Evolutionary conservation across 2,797 vertebrate genomes (phyloP).

Genomic region (Acanthiza pusilla): DNA sequence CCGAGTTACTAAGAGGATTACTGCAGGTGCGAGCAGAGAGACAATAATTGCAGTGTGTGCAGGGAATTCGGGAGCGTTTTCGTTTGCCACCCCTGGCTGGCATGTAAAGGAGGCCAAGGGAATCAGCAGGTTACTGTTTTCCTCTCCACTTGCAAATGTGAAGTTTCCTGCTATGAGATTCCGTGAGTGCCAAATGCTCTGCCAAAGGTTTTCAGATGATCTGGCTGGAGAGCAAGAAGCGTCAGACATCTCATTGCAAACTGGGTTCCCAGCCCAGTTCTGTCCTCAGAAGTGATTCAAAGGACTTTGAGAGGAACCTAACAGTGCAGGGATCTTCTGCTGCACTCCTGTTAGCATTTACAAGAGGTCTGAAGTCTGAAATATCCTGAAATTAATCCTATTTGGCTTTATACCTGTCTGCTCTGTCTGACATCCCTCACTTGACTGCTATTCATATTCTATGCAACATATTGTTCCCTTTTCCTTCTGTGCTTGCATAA

Average conservation of each 20-base stretch:
- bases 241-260: slow-evolving; percentile 37
- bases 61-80: neutral
- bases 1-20: neutral
- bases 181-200: neutral
- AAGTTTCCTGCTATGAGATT: slow-evolving; percentile 21
- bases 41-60: neutral
- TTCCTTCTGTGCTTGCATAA: slow-evolving; percentile 3
- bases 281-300: slow-evolving; percentile 7
- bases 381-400: neutral
- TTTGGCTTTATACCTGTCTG: neutral
- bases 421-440: neutral
- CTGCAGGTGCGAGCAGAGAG: neutral
- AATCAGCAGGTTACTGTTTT: slow-evolving; percentile 27
- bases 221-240: slow-evolving; percentile 52
- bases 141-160: slow-evolving; percentile 41
- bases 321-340: neutral
- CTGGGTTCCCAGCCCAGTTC: slow-evolving; percentile 24
- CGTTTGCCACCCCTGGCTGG: neutral
- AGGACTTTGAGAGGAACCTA: neutral
- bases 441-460: neutral
- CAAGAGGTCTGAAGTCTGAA: neutral
- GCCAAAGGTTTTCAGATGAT: slow-evolving; percentile 52
- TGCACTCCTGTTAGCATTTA: neutral
- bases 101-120: neutral
- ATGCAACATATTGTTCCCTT: neutral